Conservation (phyloP, 2,113 vertebrate genomes). For the Gymnogyps californianus region DNA sequence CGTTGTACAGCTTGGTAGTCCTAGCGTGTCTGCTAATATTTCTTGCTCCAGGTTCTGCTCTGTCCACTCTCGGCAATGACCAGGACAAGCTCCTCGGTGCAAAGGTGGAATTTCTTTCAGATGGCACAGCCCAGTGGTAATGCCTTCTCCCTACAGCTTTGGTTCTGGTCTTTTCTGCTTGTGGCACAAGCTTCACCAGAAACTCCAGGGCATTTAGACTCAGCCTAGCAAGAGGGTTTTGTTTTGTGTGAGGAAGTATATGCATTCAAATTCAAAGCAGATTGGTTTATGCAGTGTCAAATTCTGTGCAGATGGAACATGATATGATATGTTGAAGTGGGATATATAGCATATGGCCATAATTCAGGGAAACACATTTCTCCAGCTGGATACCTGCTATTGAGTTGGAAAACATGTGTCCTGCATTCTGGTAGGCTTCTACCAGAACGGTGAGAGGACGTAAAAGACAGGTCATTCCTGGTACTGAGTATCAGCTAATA, state of each 20-base stretch:
- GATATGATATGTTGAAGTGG: conserved; percentile 52
- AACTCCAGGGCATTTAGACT: background rate
- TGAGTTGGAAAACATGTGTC: conserved; percentile 54
- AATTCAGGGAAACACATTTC: conserved; percentile 63
- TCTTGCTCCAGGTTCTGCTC: background rate
- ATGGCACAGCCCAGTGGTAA: background rate
- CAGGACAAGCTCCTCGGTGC: background rate
- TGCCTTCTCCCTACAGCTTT: background rate
- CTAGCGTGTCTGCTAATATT: background rate
- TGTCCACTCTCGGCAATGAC: background rate
- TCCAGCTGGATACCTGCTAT: conserved; percentile 58
- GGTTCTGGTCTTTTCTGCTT: background rate
- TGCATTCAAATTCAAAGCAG: conserved; percentile 49
- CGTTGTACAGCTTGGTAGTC: background rate
- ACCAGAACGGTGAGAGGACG: conserved; percentile 7
- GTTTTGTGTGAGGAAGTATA: background rate
- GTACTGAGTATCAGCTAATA: conserved; percentile 11
- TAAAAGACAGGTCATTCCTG: conserved; percentile 12
- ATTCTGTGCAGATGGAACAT: conserved; percentile 51
- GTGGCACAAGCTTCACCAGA: background rate
- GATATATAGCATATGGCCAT: conserved; percentile 43
- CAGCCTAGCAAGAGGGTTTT: background rate
- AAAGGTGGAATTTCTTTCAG: background rate
- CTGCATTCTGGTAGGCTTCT: conserved; percentile 46
- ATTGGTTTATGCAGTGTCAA: conserved; percentile 47